Evolutionary conservation across 2,888 invertebrate species (phyloP).

Genomic region (Brenthis hecate): DNA sequence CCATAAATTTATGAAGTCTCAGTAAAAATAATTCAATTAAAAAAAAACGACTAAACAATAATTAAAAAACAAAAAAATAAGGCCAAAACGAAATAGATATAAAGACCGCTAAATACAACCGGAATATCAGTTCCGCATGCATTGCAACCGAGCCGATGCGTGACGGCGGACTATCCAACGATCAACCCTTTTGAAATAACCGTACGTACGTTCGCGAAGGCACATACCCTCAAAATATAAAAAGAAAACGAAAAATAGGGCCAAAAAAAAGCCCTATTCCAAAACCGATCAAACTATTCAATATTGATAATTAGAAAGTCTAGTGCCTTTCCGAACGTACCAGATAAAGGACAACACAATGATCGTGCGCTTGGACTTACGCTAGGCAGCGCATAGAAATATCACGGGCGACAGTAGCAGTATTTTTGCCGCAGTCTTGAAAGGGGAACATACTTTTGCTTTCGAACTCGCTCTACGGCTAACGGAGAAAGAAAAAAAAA

Average conservation of each 20-base stretch:
- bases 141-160: conserved; percentile 65
- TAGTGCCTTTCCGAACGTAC: conserved; percentile 49
- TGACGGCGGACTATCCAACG: conserved; percentile 66
- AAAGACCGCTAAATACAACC: conserved; percentile 23
- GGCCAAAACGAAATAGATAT: conserved; percentile 11
- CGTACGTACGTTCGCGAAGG: conserved; percentile 60
- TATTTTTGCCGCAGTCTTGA: conserved; percentile 89
- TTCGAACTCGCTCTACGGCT: conserved; percentile 83
- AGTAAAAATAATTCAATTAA: no score
- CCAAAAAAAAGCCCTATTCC: not conserved
- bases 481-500: conserved; percentile 71
- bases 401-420: conserved; percentile 89
- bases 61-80: not conserved
- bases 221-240: conserved; percentile 45
- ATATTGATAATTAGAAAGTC: not conserved
- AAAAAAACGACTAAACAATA: not conserved
- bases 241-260: not conserved
- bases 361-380: conserved; percentile 75
- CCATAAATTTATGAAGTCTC: no score
- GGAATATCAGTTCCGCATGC: conserved; percentile 54
- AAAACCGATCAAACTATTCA: not conserved
- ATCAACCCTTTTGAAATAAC: conserved; percentile 83
- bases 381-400: conserved; percentile 88
- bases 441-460: conserved; percentile 87
- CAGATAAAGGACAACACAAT: conserved; percentile 58